phyloP scores from a whole-genome alignment of 2,113 vertebrate genomes.

The Pandion haliaetus region DNA sequence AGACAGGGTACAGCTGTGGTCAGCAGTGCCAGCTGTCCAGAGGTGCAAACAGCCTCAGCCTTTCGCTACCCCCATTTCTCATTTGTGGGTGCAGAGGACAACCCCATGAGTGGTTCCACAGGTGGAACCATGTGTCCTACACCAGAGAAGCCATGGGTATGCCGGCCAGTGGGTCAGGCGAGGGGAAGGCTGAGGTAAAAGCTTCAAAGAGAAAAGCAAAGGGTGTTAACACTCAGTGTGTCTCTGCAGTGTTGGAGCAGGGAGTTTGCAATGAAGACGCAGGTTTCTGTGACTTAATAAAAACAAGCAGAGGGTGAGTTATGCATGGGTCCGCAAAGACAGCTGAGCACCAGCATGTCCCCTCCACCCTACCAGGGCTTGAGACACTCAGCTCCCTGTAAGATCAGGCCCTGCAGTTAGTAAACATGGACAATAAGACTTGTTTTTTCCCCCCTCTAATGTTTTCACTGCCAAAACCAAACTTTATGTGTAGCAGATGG shows the following conservation, averaged over 20 bases:
- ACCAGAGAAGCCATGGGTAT: neutral
- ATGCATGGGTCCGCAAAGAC: neutral
- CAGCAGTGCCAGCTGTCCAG: neutral
- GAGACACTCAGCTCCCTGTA: neutral
- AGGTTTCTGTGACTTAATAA: neutral
- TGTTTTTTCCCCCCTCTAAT: neutral
- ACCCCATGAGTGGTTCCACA: neutral
- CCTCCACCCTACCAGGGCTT: neutral
- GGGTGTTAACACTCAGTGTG: neutral
- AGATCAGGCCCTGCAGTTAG: neutral
- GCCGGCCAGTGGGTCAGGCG: too few relatives aligned
- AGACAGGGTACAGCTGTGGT: slow-evolving; percentile 68
- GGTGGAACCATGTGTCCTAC: neutral
- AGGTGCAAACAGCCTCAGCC: neutral
- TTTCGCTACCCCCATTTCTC: neutral
- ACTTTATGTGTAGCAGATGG: slow-evolving; percentile 47
- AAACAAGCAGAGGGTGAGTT: neutral
- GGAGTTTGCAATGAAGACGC: neutral
- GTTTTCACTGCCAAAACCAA: slow-evolving; percentile 30
- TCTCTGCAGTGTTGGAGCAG: neutral
- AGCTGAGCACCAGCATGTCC: neutral
- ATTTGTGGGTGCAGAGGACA: neutral
- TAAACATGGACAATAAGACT: slow-evolving; percentile 6
- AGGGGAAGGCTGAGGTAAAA: neutral
- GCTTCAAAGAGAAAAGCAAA: neutral